Conservation (phyloP, 1,140 invertebrate genomes). For the Sminthurides bifidus region DNA sequence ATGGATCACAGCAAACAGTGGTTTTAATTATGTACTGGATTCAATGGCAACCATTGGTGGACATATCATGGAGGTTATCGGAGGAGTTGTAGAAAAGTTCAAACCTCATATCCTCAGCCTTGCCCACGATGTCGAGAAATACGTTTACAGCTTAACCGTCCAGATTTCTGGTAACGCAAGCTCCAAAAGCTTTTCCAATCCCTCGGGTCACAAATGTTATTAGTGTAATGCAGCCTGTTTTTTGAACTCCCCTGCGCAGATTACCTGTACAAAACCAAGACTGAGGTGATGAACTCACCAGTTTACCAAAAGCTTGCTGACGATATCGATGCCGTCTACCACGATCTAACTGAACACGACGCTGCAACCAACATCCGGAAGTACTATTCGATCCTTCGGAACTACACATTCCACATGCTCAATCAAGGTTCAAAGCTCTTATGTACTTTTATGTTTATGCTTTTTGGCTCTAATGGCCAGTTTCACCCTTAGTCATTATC, state of each 20-base stretch:
- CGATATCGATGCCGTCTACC: slow-evolving; percentile 61
- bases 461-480: no score
- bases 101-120: slow-evolving; percentile 28
- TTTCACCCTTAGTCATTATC: no score
- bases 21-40: no score
- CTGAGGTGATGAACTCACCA: slow-evolving; percentile 62
- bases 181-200: background rate
- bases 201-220: background rate
- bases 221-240: background rate
- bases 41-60: no score
- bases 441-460: no score
- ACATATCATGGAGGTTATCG: no score
- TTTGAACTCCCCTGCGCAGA: slow-evolving; percentile 40
- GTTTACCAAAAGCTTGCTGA: slow-evolving; percentile 66
- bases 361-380: slow-evolving; percentile 60
- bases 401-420: no score
- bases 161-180: slow-evolving; percentile 15
- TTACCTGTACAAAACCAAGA: slow-evolving; percentile 62
- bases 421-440: no score
- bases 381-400: slow-evolving; percentile 44
- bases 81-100: slow-evolving; percentile 22
- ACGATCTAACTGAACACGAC: slow-evolving; percentile 59
- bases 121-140: slow-evolving; percentile 15
- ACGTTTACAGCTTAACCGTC: slow-evolving; percentile 9
- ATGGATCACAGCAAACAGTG: no score